Evolutionary conservation across 2,797 vertebrate genomes (phyloP), one percentile per base, ranked within the genome.

Genomic region (Hipposideros larvatus): DNA sequence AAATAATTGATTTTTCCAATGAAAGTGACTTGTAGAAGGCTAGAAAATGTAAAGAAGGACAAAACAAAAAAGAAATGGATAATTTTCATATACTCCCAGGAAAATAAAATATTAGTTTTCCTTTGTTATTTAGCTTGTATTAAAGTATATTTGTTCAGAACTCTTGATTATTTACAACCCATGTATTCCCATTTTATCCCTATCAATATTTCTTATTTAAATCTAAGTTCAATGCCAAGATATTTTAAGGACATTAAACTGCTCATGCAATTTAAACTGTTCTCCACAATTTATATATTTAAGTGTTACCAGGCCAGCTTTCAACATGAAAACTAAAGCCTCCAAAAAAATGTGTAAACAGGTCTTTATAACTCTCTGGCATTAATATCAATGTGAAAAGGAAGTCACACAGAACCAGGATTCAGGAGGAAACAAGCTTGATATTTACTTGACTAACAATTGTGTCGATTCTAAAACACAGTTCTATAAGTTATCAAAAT

Each of bases 161-260:
- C 68, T 86, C 66, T 80, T 71, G 31, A 87, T 71, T 75, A 83
- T 73, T 78, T 87, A 78, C 78, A 70, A 70, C 11, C 68, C 34
- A 83, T 37, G n/a, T 86, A 63, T 73, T 75, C 11, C 28, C 16
- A 57, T 77, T 68, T 95, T 83, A 74, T 91, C 1, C 87, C 37
- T 87, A 37, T 0, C 46, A 41, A 19, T 77, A 74, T 28, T 9
- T 82, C 34, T 74, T 61, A 83, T 83, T 80, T 78, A 53, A 88
- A 75, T 88, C 31, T 77, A 94, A 87, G 18, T 95, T 95, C 43
- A 88, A 84, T 85, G 43, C 18, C 21, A 89, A 96, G 87, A 48
- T 10, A 91, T 86, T 89, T 82, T 21, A 82, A 89, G 18, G 10
- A 90, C 91, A 84, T 93, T 93, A 94, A 70, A 41, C 55, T 83